Conservation (phyloP, 92 coral and sea anemone species). For the Nematostella vectensis region DNA sequence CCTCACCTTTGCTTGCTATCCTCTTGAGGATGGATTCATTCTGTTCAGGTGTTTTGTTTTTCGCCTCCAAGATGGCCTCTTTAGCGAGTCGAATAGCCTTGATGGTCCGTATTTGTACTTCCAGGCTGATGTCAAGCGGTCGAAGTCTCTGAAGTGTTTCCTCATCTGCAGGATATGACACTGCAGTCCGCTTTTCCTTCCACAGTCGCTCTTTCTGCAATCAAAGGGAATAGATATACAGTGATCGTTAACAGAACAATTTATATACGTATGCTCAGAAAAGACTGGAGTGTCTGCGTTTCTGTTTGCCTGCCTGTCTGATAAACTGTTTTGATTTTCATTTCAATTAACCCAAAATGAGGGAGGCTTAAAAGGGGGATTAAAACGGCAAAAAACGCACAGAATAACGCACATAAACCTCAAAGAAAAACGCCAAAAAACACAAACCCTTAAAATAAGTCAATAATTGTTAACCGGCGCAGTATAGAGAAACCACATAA, state of each 20-base stretch:
- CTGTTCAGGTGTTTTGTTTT: conserved; percentile 10
- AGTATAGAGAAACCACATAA: too few relatives aligned
- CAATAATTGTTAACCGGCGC: too few relatives aligned
- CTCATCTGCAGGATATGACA: conserved; percentile 60
- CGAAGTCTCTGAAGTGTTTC: conserved; percentile 56
- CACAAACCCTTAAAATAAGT: too few relatives aligned
- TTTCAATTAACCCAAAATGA: too few relatives aligned
- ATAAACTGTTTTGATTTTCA: too few relatives aligned
- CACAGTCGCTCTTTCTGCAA: conserved; percentile 37
- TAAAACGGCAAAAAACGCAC: too few relatives aligned
- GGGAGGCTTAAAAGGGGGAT: too few relatives aligned
- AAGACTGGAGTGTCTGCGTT: not conserved
- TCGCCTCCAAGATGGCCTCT: conserved; percentile 15
- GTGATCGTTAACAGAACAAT: not conserved
- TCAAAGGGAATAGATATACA: not conserved
- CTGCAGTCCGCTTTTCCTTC: conserved; percentile 49
- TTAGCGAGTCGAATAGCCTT: conserved; percentile 48
- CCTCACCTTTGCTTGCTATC: conserved; percentile 58
- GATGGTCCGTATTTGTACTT: conserved; percentile 47
- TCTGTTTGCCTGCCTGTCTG: too few relatives aligned
- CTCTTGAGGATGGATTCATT: conserved; percentile 35
- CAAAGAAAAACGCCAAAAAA: too few relatives aligned
- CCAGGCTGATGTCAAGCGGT: conserved; percentile 55
- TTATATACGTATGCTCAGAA: not conserved
- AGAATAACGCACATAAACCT: too few relatives aligned